These are phyloP conservation scores for Harmothoe impar DNA, from an alignment of 2,888 invertebrate species.

Conservation along the genomic window DNA sequence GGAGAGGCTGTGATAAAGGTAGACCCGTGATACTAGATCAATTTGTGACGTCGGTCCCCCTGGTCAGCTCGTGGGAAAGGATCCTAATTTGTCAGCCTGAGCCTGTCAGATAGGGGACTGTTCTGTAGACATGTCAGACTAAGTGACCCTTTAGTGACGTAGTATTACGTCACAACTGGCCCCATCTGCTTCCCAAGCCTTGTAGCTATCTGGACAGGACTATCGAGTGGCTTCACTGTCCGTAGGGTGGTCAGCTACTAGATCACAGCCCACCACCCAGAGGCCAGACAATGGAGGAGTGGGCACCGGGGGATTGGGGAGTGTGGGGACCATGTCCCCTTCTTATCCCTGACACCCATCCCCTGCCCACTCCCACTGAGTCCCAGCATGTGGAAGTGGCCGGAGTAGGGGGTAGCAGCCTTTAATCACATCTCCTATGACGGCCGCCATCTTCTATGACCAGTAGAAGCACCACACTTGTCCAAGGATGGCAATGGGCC, in stretches of 20 bases:
- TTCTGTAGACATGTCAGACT: not conserved
- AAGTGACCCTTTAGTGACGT: not conserved
- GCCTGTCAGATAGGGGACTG: not conserved
- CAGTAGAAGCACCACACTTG: too few relatives aligned
- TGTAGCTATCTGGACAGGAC: not conserved
- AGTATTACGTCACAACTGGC: not conserved
- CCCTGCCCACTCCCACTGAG: too few relatives aligned
- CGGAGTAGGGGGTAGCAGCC: not conserved
- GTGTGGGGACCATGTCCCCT: not conserved
- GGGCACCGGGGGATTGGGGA: not conserved
- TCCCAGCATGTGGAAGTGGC: too few relatives aligned
- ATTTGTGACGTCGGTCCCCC: not conserved
- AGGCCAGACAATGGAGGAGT: not conserved
- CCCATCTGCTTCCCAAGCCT: not conserved
- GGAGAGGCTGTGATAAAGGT: not conserved
- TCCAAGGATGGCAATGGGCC: too few relatives aligned
- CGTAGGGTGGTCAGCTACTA: not conserved
- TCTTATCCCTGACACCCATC: too few relatives aligned
- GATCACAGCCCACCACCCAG: not conserved
- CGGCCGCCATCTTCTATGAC: not conserved
- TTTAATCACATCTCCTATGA: not conserved
- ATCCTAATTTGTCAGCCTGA: not conserved
- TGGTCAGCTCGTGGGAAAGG: not conserved
- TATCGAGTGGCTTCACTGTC: not conserved
- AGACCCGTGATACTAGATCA: not conserved